Percentiles rank a stretch among this genome's conserved stretches.
phyloP scores from a whole-genome alignment of 2,113 vertebrate genomes.

The Antigone vipio region DNA sequence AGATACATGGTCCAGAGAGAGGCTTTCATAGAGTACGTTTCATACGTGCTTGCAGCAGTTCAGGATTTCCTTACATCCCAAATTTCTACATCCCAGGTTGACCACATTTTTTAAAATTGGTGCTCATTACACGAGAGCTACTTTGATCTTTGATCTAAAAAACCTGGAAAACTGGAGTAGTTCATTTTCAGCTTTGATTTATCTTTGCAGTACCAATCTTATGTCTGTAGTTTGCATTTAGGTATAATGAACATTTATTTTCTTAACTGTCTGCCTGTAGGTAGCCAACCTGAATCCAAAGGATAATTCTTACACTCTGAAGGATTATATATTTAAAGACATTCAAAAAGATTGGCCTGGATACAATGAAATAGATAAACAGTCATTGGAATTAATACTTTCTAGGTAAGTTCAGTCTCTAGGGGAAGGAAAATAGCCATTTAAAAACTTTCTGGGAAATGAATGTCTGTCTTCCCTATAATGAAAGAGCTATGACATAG shows the following conservation, averaged over 20 bases:
- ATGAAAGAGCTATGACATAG: not conserved
- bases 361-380: slow-evolving; percentile 85
- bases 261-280: slow-evolving; percentile 62
- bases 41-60: not conserved
- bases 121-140: not conserved
- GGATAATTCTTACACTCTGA: slow-evolving; percentile 88
- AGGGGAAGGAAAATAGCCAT: not conserved
- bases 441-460: not conserved
- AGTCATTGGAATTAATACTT: slow-evolving; percentile 80
- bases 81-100: not conserved
- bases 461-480: not conserved
- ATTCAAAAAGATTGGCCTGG: slow-evolving; percentile 92
- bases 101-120: not conserved
- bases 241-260: not conserved
- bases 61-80: not conserved
- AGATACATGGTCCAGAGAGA: not conserved
- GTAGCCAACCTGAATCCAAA: slow-evolving; percentile 89
- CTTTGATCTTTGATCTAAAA: not conserved
- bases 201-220: not conserved
- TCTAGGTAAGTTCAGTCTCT: slow-evolving; percentile 76
- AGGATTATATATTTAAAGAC: slow-evolving; percentile 88
- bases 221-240: not conserved
- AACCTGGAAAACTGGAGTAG: not conserved
- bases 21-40: rapidly evolving
- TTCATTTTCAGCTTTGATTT: not conserved